Conservation (phyloP, 2,113 vertebrate species). For the Osmerus mordax region DNA sequence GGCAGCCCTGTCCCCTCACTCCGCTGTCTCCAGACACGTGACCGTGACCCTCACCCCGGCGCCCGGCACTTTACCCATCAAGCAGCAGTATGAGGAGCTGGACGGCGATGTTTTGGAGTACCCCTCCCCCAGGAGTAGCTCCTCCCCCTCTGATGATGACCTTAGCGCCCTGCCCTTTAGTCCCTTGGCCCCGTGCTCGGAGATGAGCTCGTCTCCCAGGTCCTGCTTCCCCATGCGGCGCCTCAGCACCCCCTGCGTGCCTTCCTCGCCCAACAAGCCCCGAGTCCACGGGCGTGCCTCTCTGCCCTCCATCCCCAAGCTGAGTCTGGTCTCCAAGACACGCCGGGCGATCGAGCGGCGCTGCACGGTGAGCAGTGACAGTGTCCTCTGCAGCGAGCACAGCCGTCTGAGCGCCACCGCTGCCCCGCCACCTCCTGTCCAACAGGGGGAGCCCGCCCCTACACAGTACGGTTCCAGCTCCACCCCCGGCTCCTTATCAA, state of each 20-base stretch:
- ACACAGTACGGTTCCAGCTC: constrained; percentile 46
- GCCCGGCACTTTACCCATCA: constrained; percentile 55
- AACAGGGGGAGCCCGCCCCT: neutral
- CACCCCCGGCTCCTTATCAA: constrained; percentile 32
- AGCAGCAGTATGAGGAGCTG: constrained; percentile 65
- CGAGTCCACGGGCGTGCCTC: constrained; percentile 47
- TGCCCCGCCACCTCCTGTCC: neutral
- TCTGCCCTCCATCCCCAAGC: constrained; percentile 65
- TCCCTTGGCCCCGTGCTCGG: constrained; percentile 30
- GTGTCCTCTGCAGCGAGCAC: constrained; percentile 32
- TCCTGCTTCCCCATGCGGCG: constrained; percentile 42
- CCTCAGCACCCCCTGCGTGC: constrained; percentile 52
- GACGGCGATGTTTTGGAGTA: constrained; percentile 66
- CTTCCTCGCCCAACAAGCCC: constrained; percentile 28
- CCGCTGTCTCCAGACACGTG: constrained; percentile 27
- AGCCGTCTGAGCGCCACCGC: constrained; percentile 27
- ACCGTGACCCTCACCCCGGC: constrained; percentile 56
- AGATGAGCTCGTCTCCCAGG: constrained; percentile 26
- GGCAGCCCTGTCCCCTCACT: constrained; percentile 35
- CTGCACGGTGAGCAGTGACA: constrained; percentile 48
- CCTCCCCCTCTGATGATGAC: constrained; percentile 63
- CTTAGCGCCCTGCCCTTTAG: constrained; percentile 44
- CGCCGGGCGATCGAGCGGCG: constrained; percentile 46
- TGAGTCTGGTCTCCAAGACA: constrained; percentile 60
- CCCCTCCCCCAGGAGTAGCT: constrained; percentile 51